Evolutionary conservation across 2,113 vertebrate genomes (phyloP).

Genomic region (Ondatra zibethicus): DNA sequence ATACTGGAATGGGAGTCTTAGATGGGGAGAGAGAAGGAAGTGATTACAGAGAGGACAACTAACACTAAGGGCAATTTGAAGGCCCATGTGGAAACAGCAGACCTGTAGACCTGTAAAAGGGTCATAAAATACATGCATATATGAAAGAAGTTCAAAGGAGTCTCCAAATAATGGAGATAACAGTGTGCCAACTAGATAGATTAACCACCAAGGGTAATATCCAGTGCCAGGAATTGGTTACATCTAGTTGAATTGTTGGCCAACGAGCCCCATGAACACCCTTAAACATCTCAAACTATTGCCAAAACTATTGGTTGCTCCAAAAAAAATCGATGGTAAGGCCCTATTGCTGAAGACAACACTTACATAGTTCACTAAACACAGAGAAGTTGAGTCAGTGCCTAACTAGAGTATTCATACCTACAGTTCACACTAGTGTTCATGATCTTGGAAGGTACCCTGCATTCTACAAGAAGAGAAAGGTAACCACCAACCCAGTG

Average conservation of each 20-base stretch:
- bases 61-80: background rate
- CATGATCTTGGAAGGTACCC: background rate
- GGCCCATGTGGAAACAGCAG: background rate
- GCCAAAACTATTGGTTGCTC: background rate
- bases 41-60: background rate
- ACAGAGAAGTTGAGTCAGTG: background rate
- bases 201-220: background rate
- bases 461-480: background rate
- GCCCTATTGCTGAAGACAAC: no score
- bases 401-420: background rate
- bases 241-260: background rate
- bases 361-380: background rate
- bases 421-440: no score
- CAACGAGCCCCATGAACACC: background rate
- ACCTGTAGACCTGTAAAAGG: background rate
- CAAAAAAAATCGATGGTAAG: background rate
- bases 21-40: background rate
- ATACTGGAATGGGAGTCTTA: background rate
- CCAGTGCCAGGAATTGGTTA: no score
- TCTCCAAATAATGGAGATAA: background rate
- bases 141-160: background rate
- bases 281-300: background rate
- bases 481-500: background rate
- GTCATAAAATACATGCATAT: background rate
- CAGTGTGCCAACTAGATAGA: background rate